These are phyloP conservation scores for Rhagoletis pomonella DNA, from an alignment of 1,140 invertebrate species.

Conservation along the genomic window DNA sequence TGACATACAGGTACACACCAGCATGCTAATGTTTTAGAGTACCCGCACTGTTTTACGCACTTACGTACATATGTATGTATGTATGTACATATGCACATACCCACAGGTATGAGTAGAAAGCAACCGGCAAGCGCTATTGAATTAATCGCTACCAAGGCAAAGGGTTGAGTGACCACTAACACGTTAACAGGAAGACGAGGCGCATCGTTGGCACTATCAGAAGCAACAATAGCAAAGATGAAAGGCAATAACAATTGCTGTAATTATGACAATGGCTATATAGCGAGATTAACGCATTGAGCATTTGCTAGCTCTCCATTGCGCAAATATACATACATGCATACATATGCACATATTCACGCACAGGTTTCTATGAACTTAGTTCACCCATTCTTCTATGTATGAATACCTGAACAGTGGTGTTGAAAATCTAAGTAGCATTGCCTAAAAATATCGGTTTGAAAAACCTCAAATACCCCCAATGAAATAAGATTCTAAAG, in stretches of 20 bases:
- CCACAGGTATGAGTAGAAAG: not conserved
- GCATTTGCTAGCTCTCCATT: not conserved
- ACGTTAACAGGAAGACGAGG: not conserved
- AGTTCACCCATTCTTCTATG: no score
- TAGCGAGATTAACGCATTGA: not conserved
- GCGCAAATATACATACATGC: no score
- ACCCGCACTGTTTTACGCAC: not conserved
- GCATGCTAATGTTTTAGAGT: not conserved
- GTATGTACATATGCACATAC: not conserved
- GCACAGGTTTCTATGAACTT: no score
- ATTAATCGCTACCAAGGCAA: not conserved
- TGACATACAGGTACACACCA: no score
- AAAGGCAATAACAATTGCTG: constrained; percentile 5
- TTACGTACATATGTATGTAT: not conserved
- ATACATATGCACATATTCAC: no score
- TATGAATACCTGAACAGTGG: no score
- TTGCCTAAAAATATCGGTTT: no score
- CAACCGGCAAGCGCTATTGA: not conserved
- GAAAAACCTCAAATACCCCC: no score
- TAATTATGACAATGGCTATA: not conserved
- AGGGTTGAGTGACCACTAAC: not conserved
- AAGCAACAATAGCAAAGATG: not conserved
- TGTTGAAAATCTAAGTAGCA: no score
- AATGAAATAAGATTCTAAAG: no score
- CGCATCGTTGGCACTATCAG: not conserved